Base-by-base conservation (phyloP, 2,113 vertebrate genomes). In the Theropithecus gelada region DNA sequence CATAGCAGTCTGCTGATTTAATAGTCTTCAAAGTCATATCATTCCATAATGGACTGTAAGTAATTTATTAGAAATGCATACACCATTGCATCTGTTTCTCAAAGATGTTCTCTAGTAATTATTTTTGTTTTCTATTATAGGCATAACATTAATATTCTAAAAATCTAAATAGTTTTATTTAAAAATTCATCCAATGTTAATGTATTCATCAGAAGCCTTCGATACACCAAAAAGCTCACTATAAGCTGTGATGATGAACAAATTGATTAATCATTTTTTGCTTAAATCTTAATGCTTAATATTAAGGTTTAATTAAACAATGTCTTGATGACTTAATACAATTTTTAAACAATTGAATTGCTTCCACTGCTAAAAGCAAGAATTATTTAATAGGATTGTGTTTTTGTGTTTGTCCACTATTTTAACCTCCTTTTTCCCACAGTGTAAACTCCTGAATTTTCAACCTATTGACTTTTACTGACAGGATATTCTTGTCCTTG, bases 51-150 rank as follows among this genome's bases (percentile, higher is more conserved):
- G 89, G 8, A 93, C 68, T 88, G 12, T 55, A 93, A 96, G 85
- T 91, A 96, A 97, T 98, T 93, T 94, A 95, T 98, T 98, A 95
- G 38, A 96, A 97, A 97, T 90, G 83, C 88, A 96, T 80, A 92
- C n/a, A 80, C 40, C 10, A n/a, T 80, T 76, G 91, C 83, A 96
- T 93, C 85, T 98, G 61, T 88, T 97, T 98, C 61, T 93, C 92
- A 90, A 96, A 94, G 88, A 92, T 82, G 55, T 90, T 97, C 35
- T 64, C 30, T 90, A 43, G 92, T 83, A 98, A 98, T 97, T 97
- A 97, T 43, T 97, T 86, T 96, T 20, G 14, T 38, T 81, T 95
- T 83, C 22, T 75, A 52, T 89, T 97, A 83, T 17, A 97, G 12
- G 27, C 16, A n/a, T 75, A 55, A 94, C 76, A 96, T 78, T 95